These are phyloP conservation scores for Sphaerophoria taeniata DNA, from an alignment of 2,888 invertebrate genomes.

Conservation along the genomic window DNA sequence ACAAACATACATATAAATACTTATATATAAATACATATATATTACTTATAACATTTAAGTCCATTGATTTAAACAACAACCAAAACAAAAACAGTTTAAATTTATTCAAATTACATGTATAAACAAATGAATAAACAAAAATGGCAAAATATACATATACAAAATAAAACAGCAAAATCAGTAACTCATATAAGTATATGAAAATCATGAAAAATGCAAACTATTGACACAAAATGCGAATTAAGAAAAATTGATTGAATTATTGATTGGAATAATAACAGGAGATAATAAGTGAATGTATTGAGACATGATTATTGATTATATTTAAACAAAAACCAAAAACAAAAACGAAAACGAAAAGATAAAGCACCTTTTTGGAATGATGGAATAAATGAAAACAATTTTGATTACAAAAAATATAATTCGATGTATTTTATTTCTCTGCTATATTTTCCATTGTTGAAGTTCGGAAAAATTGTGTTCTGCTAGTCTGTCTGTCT, in stretches of 20 bases:
- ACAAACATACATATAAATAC: conserved; percentile 60
- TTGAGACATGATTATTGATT: conserved; percentile 55
- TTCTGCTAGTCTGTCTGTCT: no score
- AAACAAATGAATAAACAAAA: conserved; percentile 51
- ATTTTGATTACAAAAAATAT: conserved; percentile 72
- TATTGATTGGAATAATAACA: conserved; percentile 17
- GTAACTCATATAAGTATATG: conserved; percentile 40
- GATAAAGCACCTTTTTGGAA: conserved; percentile 65
- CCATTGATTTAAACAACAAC: conserved; percentile 68
- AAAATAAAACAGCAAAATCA: conserved; percentile 54
- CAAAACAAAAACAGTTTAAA: conserved; percentile 50
- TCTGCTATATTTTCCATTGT: no score
- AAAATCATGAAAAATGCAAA: conserved; percentile 17
- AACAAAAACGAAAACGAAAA: conserved; percentile 43
- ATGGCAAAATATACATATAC: conserved; percentile 70
- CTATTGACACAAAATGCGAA: conserved; percentile 54
- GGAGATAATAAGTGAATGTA: conserved; percentile 73
- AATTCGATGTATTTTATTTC: background rate
- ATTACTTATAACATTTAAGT: conserved; percentile 70
- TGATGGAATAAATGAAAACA: conserved; percentile 72
- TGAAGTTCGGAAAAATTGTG: no score
- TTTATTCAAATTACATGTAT: conserved; percentile 72
- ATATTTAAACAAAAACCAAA: conserved; percentile 59
- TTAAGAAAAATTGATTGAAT: conserved; percentile 44
- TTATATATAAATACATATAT: conserved; percentile 72